Evolutionary conservation across 2,797 vertebrate species (phyloP), one percentile per base, ranked within the genome.

Genomic region (Tangara arthus): DNA sequence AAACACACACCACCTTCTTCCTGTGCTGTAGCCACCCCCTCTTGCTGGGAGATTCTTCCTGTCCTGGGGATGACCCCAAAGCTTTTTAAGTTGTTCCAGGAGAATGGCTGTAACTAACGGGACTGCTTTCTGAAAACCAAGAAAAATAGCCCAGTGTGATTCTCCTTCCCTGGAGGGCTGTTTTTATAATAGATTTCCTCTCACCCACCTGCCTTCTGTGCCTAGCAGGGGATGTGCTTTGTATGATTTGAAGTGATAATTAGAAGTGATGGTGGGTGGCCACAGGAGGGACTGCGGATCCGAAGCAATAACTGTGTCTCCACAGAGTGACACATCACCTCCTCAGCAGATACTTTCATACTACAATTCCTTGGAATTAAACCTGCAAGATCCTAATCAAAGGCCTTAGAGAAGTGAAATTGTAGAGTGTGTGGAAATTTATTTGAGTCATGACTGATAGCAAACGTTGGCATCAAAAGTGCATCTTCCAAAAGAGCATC

Each of bases 131-230:
- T 82, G 60, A 66, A 90, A 88, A 24, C n/a, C 57, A 82, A 52
- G 76, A 80, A 53, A 89, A 88, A 72, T 5, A 76, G 11, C 42
- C 30, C 7, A 47, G 42, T 60, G 60, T 85, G 73, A 80, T 82
- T 79, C 84, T 82, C 42, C 21, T 68, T 92, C 83, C 79, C 73
- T 11, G 19, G 68, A 92, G 95, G 53, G 44, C 50, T 91, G 90
- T 70, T 94, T 94, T 87, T 89, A 6, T 91, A 96, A 91, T 89
- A 94, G 92, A 94, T 89, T 95, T 88, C 80, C 53, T 55, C 77
- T 95, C 86, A 61, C 77, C 89, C 95, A 94, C 96, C 91, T 94
- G 95, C 94, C 91, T 92, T 96, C 90, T 94, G 93, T 82, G 91
- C 89, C 11, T 90, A 77, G 94, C 69, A 64, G 92, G 86, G 61